These are phyloP conservation scores for Scomberomorus guttatus DNA, from an alignment of 2,797 vertebrate species.

Conservation along the genomic window DNA sequence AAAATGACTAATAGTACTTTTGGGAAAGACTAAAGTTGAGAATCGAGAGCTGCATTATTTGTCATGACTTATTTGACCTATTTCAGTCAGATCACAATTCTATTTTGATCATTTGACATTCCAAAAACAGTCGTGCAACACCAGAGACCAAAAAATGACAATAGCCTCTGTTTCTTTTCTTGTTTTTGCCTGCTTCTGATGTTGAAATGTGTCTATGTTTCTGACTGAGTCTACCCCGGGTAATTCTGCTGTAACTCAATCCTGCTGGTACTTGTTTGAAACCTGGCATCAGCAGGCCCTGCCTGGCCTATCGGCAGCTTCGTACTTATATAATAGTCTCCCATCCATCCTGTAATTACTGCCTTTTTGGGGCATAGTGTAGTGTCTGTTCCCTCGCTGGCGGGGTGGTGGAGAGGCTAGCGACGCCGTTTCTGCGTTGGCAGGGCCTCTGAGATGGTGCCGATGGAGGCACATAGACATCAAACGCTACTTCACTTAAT, in stretches of 20 bases:
- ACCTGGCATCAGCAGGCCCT: slow-evolving; percentile 75
- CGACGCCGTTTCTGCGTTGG: slow-evolving; percentile 50
- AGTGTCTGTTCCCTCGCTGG: slow-evolving; percentile 72
- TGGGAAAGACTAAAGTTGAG: slow-evolving; percentile 19
- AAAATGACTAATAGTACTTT: slow-evolving; percentile 56
- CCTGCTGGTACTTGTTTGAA: slow-evolving; percentile 81
- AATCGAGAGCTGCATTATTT: slow-evolving; percentile 41
- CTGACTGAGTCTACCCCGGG: slow-evolving; percentile 58
- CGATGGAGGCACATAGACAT: slow-evolving; percentile 69
- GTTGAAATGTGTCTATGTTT: slow-evolving; percentile 70
- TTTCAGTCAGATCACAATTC: slow-evolving; percentile 44
- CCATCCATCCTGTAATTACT: slow-evolving; percentile 84
- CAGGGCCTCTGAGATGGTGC: slow-evolving; percentile 63
- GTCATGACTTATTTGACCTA: slow-evolving; percentile 41
- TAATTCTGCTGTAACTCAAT: slow-evolving; percentile 78
- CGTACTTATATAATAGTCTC: slow-evolving; percentile 80
- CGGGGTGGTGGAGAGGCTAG: slow-evolving; percentile 35
- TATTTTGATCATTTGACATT: slow-evolving; percentile 51
- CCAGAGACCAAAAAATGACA: slow-evolving; percentile 52
- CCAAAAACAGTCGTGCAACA: slow-evolving; percentile 44
- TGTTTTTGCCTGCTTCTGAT: slow-evolving; percentile 51
- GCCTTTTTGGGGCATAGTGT: slow-evolving; percentile 83
- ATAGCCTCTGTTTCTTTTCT: slow-evolving; percentile 48
- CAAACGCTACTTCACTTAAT: slow-evolving; percentile 80
- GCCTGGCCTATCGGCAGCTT: slow-evolving; percentile 76